These are phyloP conservation scores for Pyralis farinalis DNA, from an alignment of 2,888 invertebrate genomes.

Conservation along the genomic window DNA sequence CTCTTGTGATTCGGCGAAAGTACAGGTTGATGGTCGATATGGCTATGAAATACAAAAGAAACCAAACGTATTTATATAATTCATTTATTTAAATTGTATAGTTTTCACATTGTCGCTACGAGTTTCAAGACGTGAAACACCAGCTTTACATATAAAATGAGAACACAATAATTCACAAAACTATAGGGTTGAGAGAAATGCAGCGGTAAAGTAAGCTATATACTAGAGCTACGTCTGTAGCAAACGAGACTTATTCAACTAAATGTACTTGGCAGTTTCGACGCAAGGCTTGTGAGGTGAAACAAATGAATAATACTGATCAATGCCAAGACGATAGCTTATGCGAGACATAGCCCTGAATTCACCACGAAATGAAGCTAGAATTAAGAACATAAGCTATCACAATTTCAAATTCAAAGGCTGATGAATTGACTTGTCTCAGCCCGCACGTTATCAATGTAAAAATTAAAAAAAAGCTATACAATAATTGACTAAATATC, in stretches of 20 bases:
- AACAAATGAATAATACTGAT: conserved; percentile 65
- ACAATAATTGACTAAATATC: conserved; percentile 80
- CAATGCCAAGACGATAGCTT: conserved; percentile 57
- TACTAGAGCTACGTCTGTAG: conserved; percentile 47
- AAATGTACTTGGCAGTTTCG: conserved; percentile 53
- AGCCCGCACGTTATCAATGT: conserved; percentile 45
- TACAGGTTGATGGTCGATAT: too few species aligned
- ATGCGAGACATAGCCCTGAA: conserved; percentile 16
- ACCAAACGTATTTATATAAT: conserved; percentile 67
- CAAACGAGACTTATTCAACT: conserved; percentile 36
- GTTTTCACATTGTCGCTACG: conserved; percentile 77
- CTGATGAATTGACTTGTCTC: conserved; percentile 51
- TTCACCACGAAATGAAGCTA: conserved; percentile 3
- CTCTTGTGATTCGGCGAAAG: too few species aligned
- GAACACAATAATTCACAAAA: conserved; percentile 73
- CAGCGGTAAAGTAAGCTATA: conserved; percentile 66
- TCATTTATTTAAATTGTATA: conserved; percentile 80
- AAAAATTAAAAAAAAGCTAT: conserved; percentile 59
- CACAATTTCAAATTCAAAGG: conserved; percentile 40
- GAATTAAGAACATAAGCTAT: conserved; percentile 38
- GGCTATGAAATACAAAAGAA: conserved; percentile 26
- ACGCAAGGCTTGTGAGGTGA: conserved; percentile 17
- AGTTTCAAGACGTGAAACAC: conserved; percentile 68
- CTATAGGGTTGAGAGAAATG: conserved; percentile 75
- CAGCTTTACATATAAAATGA: conserved; percentile 75